Evolutionary conservation across 1,140 invertebrate species (phyloP).

Genomic region (Acromyrmex echinatior): DNA sequence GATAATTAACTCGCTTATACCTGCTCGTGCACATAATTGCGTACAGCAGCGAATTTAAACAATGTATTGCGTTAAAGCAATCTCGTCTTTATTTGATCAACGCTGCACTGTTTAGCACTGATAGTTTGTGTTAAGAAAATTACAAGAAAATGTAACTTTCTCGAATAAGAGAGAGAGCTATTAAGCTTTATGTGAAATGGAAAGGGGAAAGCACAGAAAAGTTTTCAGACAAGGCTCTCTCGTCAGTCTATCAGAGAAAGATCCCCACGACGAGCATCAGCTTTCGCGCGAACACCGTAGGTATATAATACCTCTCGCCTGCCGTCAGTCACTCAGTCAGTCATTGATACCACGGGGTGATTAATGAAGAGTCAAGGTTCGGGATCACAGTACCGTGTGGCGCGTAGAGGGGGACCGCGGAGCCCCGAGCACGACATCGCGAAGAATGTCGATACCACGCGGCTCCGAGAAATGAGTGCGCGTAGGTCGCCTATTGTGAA

Average conservation of each 20-base stretch:
- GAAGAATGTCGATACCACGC: constrained; percentile 82
- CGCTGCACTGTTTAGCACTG: neutral
- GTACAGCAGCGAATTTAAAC: neutral
- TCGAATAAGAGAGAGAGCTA: constrained; percentile 14
- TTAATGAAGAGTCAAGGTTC: constrained; percentile 87
- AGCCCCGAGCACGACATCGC: constrained; percentile 78
- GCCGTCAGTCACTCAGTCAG: constrained; percentile 86
- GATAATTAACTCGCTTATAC: constrained; percentile 30
- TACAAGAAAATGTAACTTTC: constrained; percentile 1
- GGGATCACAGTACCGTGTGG: constrained; percentile 83
- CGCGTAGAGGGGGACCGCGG: constrained; percentile 70
- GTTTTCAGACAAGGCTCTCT: constrained; percentile 62
- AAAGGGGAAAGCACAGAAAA: constrained; percentile 40
- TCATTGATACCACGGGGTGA: constrained; percentile 86
- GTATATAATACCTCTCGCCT: constrained; percentile 84
- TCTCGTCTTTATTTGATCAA: neutral
- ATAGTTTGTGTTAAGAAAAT: neutral
- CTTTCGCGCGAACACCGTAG: constrained; percentile 77
- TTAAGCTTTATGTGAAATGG: constrained; percentile 20
- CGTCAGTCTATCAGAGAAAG: constrained; percentile 58
- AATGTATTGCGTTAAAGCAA: constrained; percentile 2
- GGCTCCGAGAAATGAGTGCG: constrained; percentile 66
- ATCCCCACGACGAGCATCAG: constrained; percentile 75
- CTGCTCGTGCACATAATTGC: neutral
- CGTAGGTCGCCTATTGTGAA: constrained; percentile 64